Base-by-base conservation (phyloP, 2,113 vertebrate species). In the Stegostoma tigrinum region DNA sequence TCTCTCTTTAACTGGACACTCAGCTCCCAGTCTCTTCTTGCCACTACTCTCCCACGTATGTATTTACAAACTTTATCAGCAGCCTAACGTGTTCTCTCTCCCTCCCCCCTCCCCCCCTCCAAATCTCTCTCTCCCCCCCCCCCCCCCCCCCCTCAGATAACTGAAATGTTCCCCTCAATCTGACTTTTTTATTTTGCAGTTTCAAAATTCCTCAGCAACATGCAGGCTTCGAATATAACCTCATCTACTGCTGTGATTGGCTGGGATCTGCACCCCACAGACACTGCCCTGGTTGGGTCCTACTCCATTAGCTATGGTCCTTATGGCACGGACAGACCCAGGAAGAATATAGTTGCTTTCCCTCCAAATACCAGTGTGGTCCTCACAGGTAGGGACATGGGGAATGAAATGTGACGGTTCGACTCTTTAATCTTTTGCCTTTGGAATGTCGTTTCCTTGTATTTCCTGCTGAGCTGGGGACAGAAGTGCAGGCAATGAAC, bases 11-110 rank as follows among this genome's bases (percentile, higher is more conserved):
- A 72, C 24, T 12, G 1, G 30, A 72, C 68, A 30, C 42, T 95
- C 67, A 15, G 10, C 42, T 95, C 94, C 68, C 24, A 45, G 68
- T 45, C 94, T 52, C 94, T 95, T 30, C 45, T 45, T 42, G 48
- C 75, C 68, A 95, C 67, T 64, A 95, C 94, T 72, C 67, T 68
- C 12, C 68, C 66, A 95, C 2, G 94, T 95, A 95, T 15, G 94
- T 95, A 95, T 72, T 95, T 27, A 27, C 67, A 72, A 48, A 72
- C 7, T 2, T 27, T 64, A 72, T 52, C 6, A 70, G 34, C 23
- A 75, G 30, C 64, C 0, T 93, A 66, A 93, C 21, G 8, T 66
- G 66, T 0, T 15, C 5, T 14, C 4, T 27, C 55, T 90, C 30
- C 34, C 45, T 30, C 10, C 0, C 3, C 61, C 61, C 2, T 2